phyloP scores from a whole-genome alignment of 2,888 invertebrate species.

The Archips crataeganus region DNA sequence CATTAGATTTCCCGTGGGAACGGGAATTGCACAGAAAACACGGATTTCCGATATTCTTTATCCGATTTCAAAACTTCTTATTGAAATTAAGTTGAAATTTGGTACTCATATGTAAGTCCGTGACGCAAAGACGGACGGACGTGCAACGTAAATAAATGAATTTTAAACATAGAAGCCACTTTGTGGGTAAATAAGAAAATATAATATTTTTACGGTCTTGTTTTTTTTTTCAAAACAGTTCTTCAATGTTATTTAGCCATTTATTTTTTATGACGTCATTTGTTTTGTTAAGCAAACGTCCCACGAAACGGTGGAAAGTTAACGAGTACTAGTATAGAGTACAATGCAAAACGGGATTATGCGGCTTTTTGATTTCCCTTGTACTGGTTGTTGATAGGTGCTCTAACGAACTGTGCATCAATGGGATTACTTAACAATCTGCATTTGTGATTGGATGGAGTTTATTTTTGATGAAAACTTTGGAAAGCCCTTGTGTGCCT shows the following conservation, averaged over 20 bases:
- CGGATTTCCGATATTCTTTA: too few relatives aligned
- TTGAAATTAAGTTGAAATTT: too few relatives aligned
- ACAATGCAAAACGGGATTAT: slow-evolving; percentile 51
- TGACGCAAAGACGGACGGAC: too few relatives aligned
- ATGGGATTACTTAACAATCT: slow-evolving; percentile 42
- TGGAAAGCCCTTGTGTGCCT: neutral
- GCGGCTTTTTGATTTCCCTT: slow-evolving; percentile 47
- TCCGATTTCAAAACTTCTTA: too few relatives aligned
- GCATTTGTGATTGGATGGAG: slow-evolving; percentile 14
- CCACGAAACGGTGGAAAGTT: slow-evolving; percentile 47
- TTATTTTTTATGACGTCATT: slow-evolving; percentile 56
- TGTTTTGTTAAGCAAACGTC: slow-evolving; percentile 54
- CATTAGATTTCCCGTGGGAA: too few relatives aligned
- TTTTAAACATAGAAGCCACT: too few relatives aligned
- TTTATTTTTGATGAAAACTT: neutral
- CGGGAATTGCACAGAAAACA: too few relatives aligned
- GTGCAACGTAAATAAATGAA: too few relatives aligned
- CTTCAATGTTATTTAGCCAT: slow-evolving; percentile 48
- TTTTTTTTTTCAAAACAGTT: too few relatives aligned
- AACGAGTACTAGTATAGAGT: slow-evolving; percentile 47
- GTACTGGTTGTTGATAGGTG: slow-evolving; percentile 45
- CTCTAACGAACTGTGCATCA: slow-evolving; percentile 52
- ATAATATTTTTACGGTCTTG: too few relatives aligned
- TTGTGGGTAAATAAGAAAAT: too few relatives aligned
- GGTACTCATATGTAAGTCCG: too few relatives aligned